phyloP scores from a whole-genome alignment of 2,888 invertebrate species.

The Tipula confusa region DNA sequence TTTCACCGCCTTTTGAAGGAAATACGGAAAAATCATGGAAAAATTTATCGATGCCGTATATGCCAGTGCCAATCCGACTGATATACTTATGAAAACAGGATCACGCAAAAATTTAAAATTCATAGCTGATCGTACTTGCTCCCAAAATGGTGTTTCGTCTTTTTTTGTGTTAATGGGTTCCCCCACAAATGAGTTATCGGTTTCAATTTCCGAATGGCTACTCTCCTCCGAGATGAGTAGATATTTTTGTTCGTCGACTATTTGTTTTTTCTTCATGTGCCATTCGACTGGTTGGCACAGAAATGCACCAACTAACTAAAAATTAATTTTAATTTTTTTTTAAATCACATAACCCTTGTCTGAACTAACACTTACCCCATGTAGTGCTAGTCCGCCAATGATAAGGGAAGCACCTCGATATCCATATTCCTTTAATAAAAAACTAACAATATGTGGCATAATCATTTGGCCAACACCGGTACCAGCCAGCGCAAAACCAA shows the following conservation, averaged over 20 bases:
- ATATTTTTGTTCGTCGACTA: constrained; percentile 15
- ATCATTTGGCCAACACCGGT: constrained; percentile 71
- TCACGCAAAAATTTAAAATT: constrained; percentile 62
- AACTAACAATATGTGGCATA: constrained; percentile 66
- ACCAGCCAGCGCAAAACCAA: constrained; percentile 69
- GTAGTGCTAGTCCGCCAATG: constrained; percentile 59
- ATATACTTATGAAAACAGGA: constrained; percentile 61
- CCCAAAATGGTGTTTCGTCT: constrained; percentile 4
- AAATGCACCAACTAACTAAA: constrained; percentile 56
- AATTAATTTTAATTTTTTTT: neutral
- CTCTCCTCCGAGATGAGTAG: neutral
- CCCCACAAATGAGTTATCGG: too few species aligned
- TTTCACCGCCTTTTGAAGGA: constrained; percentile 53
- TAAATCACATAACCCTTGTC: neutral
- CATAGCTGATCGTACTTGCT: constrained; percentile 51
- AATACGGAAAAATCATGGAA: constrained; percentile 65
- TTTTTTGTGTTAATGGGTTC: neutral
- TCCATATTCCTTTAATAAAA: constrained; percentile 60
- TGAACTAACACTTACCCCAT: constrained; percentile 61
- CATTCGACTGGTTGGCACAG: constrained; percentile 58
- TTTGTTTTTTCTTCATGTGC: constrained; percentile 50
- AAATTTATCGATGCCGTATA: constrained; percentile 67
- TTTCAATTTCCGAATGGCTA: neutral
- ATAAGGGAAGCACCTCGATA: constrained; percentile 62
- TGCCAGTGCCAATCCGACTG: constrained; percentile 61